Conservation (phyloP, 1,140 invertebrate species). For the Cherax quadricarinatus region DNA sequence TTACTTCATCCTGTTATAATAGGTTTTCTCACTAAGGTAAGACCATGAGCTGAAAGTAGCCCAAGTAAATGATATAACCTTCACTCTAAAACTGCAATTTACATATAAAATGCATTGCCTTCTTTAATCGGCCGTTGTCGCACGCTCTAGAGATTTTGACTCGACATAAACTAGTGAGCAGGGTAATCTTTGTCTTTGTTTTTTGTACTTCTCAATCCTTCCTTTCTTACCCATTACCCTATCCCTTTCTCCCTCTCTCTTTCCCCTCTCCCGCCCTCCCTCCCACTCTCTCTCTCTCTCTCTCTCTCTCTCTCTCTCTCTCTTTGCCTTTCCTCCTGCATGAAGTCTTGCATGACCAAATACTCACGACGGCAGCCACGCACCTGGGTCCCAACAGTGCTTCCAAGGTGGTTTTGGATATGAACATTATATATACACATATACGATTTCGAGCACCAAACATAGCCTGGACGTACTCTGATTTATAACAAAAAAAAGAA, state of each 20-base stretch:
- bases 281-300: too few relatives aligned
- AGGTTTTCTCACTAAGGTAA: not conserved
- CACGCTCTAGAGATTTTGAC: not conserved
- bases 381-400: too few relatives aligned
- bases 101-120: not conserved
- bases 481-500: too few relatives aligned
- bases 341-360: not conserved
- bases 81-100: not conserved
- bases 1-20: slow-evolving; percentile 5
- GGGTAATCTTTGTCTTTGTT: not conserved
- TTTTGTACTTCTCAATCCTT: too few relatives aligned
- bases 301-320: too few relatives aligned
- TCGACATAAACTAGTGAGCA: not conserved
- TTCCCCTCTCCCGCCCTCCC: too few relatives aligned
- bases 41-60: not conserved
- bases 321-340: not conserved
- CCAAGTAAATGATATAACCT: not conserved
- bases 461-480: too few relatives aligned
- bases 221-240: too few relatives aligned
- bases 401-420: too few relatives aligned
- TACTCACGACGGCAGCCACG: not conserved
- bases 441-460: too few relatives aligned
- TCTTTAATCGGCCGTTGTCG: not conserved
- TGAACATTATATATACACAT: too few relatives aligned
- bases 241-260: too few relatives aligned